Evolutionary conservation across 2,113 vertebrate genomes (phyloP).

Genomic region (Chauna torquata): DNA sequence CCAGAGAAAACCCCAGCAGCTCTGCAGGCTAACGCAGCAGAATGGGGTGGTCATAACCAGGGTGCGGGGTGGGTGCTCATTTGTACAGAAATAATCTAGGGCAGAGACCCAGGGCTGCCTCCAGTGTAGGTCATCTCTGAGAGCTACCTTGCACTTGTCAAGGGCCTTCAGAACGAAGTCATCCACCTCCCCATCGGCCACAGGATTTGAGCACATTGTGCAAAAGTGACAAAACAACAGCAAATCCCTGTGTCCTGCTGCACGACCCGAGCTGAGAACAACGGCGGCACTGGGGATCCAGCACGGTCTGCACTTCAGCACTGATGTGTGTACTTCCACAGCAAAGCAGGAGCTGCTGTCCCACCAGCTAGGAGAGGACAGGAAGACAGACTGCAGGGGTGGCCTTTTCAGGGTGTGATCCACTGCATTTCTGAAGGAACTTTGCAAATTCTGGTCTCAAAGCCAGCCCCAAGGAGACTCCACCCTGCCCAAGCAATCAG

Average conservation of each 20-base stretch:
- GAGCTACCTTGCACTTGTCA: not conserved
- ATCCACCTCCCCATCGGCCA: not conserved
- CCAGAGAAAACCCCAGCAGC: not conserved
- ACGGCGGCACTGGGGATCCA: no score
- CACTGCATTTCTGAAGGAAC: not conserved
- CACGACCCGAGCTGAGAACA: not conserved
- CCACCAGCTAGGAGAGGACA: not conserved
- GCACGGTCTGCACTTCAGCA: not conserved
- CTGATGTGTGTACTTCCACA: not conserved
- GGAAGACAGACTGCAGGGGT: no score
- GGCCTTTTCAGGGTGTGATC: not conserved
- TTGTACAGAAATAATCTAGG: not conserved
- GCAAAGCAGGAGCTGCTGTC: not conserved
- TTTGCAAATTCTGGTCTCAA: not conserved
- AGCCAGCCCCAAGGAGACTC: not conserved
- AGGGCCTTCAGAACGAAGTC: not conserved
- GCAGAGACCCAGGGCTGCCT: not conserved
- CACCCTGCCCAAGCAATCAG: not conserved
- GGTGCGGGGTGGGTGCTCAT: not conserved
- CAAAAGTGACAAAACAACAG: not conserved
- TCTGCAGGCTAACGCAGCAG: not conserved
- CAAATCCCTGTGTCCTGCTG: no score
- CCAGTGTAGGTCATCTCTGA: not conserved
- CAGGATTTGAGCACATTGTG: conserved; percentile 13
- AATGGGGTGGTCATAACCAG: not conserved